Base-by-base conservation (phyloP, 2,888 invertebrate species). In the Parnassius orleans region DNA sequence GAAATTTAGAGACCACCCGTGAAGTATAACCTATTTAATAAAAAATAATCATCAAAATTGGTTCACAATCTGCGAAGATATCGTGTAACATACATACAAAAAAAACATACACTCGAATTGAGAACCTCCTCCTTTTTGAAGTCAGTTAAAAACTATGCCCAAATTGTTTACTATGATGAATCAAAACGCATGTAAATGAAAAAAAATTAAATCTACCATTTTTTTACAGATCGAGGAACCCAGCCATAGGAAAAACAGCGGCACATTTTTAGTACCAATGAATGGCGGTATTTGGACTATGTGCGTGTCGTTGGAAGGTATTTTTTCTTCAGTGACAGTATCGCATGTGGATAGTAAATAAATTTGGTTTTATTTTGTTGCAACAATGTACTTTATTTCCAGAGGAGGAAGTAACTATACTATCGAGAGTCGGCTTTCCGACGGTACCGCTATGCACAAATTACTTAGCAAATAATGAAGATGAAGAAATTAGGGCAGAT, bases 221-320 rank as follows among this genome's bases (percentile, higher is more conserved):
- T 24, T 10, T 50, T 82, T 83, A 24, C 82, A 90, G 90, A 86
- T 91, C 75, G 90, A 83, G 84, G 92, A 83, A 79, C 71, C 81
- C 43, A 79, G 75, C 63, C 79, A 76, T 66, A 75, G 81, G 61
- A 89, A 92, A 82, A 91, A 86, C 14, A 86, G 82, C 10, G 86
- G 92, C 14, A 94, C 95, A 46, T 96, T 97, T 84, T 86, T 97
- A 63, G 96, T 97, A 42, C 97, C 96, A 11, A 96, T 96, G 95
- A 96, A 96, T 74, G 97, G 96, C n/a, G 98, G 96, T 46, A 98
- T 96, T 76, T 98, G 96, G 98, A 97, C 95, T 24, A 93, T 96
- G 83, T 98, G 96, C 84, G 95, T 95, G 74, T 95, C 95, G 74
- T 93, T 97, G 73, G 94, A 95, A 86, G 96, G 97, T 96, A 87